Percentiles rank a stretch among this genome's conserved stretches.
These are phyloP conservation scores for Cylindroiulus punctatus DNA, from an alignment of 2,888 invertebrate species.

Conservation along the genomic window DNA sequence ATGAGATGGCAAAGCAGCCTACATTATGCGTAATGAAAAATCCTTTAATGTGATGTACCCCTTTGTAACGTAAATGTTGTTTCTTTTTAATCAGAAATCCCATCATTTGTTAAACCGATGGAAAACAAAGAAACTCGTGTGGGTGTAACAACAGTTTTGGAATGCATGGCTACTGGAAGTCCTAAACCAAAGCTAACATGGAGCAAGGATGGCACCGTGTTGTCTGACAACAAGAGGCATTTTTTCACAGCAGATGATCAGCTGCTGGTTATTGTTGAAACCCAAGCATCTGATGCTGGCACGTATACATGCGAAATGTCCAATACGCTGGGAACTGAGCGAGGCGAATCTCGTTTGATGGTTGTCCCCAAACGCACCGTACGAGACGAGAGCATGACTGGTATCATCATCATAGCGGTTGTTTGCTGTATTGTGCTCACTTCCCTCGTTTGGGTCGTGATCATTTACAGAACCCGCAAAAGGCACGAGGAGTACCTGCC, in stretches of 20 bases:
- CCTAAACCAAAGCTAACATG: slow-evolving; percentile 84
- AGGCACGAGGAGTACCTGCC: slow-evolving; percentile 56
- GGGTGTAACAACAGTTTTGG: slow-evolving; percentile 86
- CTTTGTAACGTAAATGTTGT: not conserved
- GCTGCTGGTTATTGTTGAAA: slow-evolving; percentile 85
- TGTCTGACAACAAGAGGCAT: slow-evolving; percentile 80
- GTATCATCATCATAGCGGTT: slow-evolving; percentile 88
- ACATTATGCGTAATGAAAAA: too few relatives aligned
- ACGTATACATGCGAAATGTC: slow-evolving; percentile 89
- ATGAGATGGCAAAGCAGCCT: too few relatives aligned
- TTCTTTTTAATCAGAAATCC: slow-evolving; percentile 74
- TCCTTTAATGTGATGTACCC: too few relatives aligned
- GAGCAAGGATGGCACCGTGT: slow-evolving; percentile 82
- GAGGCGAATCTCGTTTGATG: slow-evolving; percentile 77
- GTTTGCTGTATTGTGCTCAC: slow-evolving; percentile 92
- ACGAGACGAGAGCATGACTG: slow-evolving; percentile 77
- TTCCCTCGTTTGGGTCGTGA: slow-evolving; percentile 89
- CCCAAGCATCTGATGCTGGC: slow-evolving; percentile 81
- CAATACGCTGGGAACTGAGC: slow-evolving; percentile 82
- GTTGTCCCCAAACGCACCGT: slow-evolving; percentile 74
- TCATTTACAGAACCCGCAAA: slow-evolving; percentile 85
- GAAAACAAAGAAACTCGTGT: slow-evolving; percentile 82
- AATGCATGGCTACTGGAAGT: slow-evolving; percentile 86
- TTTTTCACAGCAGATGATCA: slow-evolving; percentile 89
- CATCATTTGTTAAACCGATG: slow-evolving; percentile 86